phyloP scores from a whole-genome alignment of 2,888 invertebrate genomes.

The Timema cristinae region DNA sequence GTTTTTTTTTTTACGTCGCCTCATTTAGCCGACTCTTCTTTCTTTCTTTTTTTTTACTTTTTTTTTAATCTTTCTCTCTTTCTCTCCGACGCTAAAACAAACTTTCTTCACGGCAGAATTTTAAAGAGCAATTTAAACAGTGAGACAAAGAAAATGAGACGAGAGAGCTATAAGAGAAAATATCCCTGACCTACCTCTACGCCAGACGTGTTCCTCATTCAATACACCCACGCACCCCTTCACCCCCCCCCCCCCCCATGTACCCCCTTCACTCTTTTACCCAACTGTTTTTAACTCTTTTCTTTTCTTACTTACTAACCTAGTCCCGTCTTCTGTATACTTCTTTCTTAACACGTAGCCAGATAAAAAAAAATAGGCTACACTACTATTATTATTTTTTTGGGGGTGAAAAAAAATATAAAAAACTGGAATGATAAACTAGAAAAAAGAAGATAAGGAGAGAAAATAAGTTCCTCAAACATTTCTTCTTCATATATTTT shows the following conservation, averaged over 20 bases:
- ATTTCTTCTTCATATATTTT: no score
- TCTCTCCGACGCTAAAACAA: slow-evolving; percentile 29
- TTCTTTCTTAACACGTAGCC: neutral
- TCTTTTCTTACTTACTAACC: slow-evolving; percentile 13
- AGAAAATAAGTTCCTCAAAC: no score
- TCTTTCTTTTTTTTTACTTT: slow-evolving; percentile 2
- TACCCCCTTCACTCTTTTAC: slow-evolving; percentile 7
- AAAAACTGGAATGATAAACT: no score
- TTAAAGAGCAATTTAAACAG: slow-evolving; percentile 32
- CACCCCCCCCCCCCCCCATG: neutral
- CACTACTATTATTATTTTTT: no score
- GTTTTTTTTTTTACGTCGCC: slow-evolving; percentile 27
- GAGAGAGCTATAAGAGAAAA: neutral
- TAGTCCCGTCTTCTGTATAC: neutral
- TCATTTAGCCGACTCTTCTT: slow-evolving; percentile 25
- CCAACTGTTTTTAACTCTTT: slow-evolving; percentile 15
- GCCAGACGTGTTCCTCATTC: slow-evolving; percentile 16
- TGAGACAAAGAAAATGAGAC: slow-evolving; percentile 16
- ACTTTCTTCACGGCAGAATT: slow-evolving; percentile 31
- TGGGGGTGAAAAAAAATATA: no score
- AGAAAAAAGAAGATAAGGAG: no score
- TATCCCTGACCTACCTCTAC: slow-evolving; percentile 14
- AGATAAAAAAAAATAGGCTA: slow-evolving; percentile 9
- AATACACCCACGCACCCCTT: slow-evolving; percentile 7
- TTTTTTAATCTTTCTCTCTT: neutral